phyloP scores from a whole-genome alignment of 2,888 invertebrate species.

The Tridacna gigas region DNA sequence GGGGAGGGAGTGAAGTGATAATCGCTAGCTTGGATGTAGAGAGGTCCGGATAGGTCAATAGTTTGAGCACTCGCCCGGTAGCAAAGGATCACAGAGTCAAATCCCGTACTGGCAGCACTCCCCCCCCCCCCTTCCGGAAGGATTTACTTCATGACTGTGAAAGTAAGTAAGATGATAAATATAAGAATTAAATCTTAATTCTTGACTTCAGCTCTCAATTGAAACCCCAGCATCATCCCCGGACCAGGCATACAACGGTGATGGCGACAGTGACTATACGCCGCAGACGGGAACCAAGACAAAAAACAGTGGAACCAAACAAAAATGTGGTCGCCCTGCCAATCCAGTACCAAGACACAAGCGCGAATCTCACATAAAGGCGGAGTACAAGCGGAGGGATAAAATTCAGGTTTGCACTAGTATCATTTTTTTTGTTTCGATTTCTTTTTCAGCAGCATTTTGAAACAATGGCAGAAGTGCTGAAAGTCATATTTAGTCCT shows the following conservation, averaged over 20 bases:
- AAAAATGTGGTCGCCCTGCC: slow-evolving; percentile 76
- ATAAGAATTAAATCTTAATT: background rate
- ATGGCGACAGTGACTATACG: background rate
- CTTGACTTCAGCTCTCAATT: slow-evolving; percentile 1
- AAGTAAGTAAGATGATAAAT: too few species aligned
- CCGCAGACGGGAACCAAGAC: background rate
- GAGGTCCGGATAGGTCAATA: too few species aligned
- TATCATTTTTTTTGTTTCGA: slow-evolving; percentile 14
- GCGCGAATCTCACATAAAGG: slow-evolving; percentile 83
- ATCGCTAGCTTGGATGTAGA: too few species aligned
- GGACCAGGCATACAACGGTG: background rate
- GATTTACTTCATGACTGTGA: too few species aligned
- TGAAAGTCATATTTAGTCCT: too few species aligned
- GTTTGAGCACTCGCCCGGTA: too few species aligned
- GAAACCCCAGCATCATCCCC: slow-evolving; percentile 9
- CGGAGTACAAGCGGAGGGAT: slow-evolving; percentile 81
- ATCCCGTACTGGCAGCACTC: too few species aligned
- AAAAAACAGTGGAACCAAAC: slow-evolving; percentile 1
- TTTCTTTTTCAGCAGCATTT: slow-evolving; percentile 2
- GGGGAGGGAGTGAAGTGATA: too few species aligned
- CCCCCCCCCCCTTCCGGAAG: too few species aligned
- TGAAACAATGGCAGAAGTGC: too few species aligned
- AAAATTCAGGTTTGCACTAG: slow-evolving; percentile 82
- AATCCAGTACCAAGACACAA: slow-evolving; percentile 83
- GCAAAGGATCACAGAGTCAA: too few species aligned